Evolutionary conservation across 2,797 vertebrate genomes (phyloP), one percentile per base, ranked within the genome.

Genomic region (Gymnothorax reevesii): DNA sequence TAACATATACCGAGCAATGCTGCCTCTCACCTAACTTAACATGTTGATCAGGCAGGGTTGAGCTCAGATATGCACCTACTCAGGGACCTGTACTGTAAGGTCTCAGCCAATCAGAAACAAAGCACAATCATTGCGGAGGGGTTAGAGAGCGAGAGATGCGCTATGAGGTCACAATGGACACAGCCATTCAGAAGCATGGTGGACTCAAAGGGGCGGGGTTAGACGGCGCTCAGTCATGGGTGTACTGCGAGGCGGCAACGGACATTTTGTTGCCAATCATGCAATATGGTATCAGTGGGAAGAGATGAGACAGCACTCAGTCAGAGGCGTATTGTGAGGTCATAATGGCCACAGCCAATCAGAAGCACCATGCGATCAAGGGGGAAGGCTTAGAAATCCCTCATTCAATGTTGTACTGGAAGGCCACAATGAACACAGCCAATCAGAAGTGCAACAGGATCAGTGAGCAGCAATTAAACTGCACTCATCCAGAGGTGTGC

Each of bases 1-100:
- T 17, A 83, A 59, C 54, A 59, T 60, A 27, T 82, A 55, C 54
- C 57, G 15, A 55, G 52, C 20, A 6, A 83, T 57, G 10, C 25
- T 83, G 59, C 60, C 57, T 49, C 33, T 83, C 83, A 60, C 57
- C 57, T 83, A 59, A 33, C n/a, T 57, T 59, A 83, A 83, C 71
- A 75, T 42, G 33, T 27, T 13, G 13, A 15, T 33, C 33, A 49
- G 71, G 71, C 7, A 49, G 71, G 33, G 15, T 4, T 6, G n/a
- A 82, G 57, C n/a, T 13, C 1, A 12, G 15, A 12, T 7, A 33
- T 84, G 66, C 83, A 57, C 60, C 83, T 84, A 64, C n/a, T 55
- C 13, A 54, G 62, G 7, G 83, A 75, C 4, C 27, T 73, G 9
- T 33, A 42, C 52, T 22, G 17, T 79, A 15, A 79, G 42, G 27